Conservation (phyloP, 2,888 invertebrate genomes). For the Caenorhabditis parvicauda region DNA sequence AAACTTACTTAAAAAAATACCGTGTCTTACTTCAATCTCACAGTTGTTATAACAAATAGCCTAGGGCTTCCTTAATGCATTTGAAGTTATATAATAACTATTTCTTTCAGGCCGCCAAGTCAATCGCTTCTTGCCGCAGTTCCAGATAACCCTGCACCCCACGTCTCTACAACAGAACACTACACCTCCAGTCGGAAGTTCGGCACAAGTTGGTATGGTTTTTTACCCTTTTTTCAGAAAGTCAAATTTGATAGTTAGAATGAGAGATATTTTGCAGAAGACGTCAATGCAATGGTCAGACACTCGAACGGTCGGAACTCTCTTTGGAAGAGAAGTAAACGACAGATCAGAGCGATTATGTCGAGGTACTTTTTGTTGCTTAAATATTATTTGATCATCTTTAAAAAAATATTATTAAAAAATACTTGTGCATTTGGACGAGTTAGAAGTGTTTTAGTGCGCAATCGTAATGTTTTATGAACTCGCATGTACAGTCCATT, state of each 20-base stretch:
- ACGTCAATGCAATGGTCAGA: slow-evolving; percentile 31
- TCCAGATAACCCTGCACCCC: slow-evolving; percentile 73
- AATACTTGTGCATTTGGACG: too few relatives aligned
- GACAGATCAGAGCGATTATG: slow-evolving; percentile 52
- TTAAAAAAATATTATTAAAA: background rate
- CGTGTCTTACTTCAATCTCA: background rate
- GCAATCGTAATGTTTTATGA: too few relatives aligned
- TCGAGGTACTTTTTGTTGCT: slow-evolving; percentile 35
- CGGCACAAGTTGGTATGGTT: slow-evolving; percentile 56
- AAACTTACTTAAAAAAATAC: background rate
- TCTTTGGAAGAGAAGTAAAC: slow-evolving; percentile 63
- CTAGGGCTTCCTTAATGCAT: background rate
- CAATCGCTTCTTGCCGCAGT: slow-evolving; percentile 94
- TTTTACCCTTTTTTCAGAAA: background rate
- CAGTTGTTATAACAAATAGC: background rate
- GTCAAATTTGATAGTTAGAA: too few relatives aligned
- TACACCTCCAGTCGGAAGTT: slow-evolving; percentile 26
- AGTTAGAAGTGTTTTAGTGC: too few relatives aligned
- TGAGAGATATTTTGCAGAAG: too few relatives aligned
- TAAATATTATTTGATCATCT: background rate
- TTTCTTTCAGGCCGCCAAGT: slow-evolving; percentile 69
- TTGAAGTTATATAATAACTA: background rate
- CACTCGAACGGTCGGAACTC: slow-evolving; percentile 63
- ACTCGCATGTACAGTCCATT: background rate
- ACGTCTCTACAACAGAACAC: slow-evolving; percentile 2